These are phyloP conservation scores for Aeoliscus strigatus DNA, from an alignment of 2,797 vertebrate species.

Conservation along the genomic window DNA sequence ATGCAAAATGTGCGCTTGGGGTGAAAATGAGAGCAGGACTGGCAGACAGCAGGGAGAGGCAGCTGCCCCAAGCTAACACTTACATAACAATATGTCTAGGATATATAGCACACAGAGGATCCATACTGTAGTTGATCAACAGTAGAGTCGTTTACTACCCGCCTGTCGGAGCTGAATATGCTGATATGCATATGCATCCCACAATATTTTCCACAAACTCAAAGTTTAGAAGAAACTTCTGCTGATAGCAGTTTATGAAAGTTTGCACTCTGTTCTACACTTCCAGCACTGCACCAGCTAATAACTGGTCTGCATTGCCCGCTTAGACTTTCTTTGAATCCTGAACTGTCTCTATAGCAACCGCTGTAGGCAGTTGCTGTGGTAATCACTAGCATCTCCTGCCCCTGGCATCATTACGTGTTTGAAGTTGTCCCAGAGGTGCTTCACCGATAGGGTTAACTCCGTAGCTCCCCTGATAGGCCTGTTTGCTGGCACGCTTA, in stretches of 20 bases:
- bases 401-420: slow-evolving; percentile 64
- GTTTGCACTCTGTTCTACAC: slow-evolving; percentile 45
- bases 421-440: slow-evolving; percentile 68
- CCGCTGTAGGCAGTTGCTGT: slow-evolving; percentile 67
- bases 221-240: slow-evolving; percentile 62
- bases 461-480: slow-evolving; percentile 39
- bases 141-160: slow-evolving; percentile 63
- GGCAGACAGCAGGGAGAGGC: slow-evolving; percentile 54
- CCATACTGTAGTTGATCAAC: slow-evolving; percentile 64
- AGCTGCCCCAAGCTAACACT: slow-evolving; percentile 67
- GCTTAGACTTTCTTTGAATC: slow-evolving; percentile 61
- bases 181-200: slow-evolving; percentile 67
- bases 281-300: slow-evolving; percentile 29
- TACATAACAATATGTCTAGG: slow-evolving; percentile 68
- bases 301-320: slow-evolving; percentile 39
- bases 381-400: slow-evolving; percentile 58
- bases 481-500: slow-evolving; percentile 43
- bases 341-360: slow-evolving; percentile 77
- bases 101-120: slow-evolving; percentile 67
- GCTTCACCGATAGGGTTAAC: slow-evolving; percentile 65
- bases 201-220: slow-evolving; percentile 59
- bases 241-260: slow-evolving; percentile 65
- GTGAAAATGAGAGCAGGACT: slow-evolving; percentile 52
- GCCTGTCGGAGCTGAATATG: slow-evolving; percentile 61
- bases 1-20: slow-evolving; percentile 51